Evolutionary conservation across 2,888 invertebrate genomes (phyloP).

Genomic region (Phortica magna): DNA sequence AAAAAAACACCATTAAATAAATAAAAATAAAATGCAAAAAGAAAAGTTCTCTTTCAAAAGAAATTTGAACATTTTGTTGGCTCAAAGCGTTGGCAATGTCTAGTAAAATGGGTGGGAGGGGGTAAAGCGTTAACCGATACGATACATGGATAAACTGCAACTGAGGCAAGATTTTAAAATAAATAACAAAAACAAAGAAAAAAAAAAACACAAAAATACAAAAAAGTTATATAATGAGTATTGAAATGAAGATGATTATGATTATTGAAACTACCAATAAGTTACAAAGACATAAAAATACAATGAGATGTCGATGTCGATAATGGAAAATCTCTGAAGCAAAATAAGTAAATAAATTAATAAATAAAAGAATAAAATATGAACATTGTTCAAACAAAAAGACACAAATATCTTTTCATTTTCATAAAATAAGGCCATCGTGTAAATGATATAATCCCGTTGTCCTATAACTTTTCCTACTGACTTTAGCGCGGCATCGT

Average conservation of each 20-base stretch:
- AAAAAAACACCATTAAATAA: too few relatives aligned
- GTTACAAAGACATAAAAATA: conserved; percentile 21
- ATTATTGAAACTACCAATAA: conserved; percentile 38
- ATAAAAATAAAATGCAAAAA: too few relatives aligned
- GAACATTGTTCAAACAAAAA: conserved; percentile 75
- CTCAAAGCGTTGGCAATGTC: background rate
- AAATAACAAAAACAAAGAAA: conserved; percentile 83
- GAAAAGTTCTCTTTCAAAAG: too few relatives aligned
- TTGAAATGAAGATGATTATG: conserved; percentile 37
- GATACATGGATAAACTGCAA: background rate
- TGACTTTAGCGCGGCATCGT: too few relatives aligned
- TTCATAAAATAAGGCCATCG: too few relatives aligned
- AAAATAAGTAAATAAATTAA: conserved; percentile 63
- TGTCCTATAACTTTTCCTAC: too few relatives aligned
- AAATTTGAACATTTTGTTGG: too few relatives aligned
- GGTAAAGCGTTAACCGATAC: background rate
- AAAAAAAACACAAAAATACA: conserved; percentile 53
- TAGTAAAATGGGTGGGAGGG: background rate
- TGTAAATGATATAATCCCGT: too few relatives aligned
- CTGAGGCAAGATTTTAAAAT: conserved; percentile 77
- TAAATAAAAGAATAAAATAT: conserved; percentile 73
- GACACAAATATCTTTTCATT: conserved; percentile 15
- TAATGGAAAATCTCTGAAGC: conserved; percentile 30
- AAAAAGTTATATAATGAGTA: conserved; percentile 33
- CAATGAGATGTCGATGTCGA: conserved; percentile 50